These are phyloP conservation scores for Lucinisca nassula DNA, from an alignment of 2,888 invertebrate species.

Conservation along the genomic window DNA sequence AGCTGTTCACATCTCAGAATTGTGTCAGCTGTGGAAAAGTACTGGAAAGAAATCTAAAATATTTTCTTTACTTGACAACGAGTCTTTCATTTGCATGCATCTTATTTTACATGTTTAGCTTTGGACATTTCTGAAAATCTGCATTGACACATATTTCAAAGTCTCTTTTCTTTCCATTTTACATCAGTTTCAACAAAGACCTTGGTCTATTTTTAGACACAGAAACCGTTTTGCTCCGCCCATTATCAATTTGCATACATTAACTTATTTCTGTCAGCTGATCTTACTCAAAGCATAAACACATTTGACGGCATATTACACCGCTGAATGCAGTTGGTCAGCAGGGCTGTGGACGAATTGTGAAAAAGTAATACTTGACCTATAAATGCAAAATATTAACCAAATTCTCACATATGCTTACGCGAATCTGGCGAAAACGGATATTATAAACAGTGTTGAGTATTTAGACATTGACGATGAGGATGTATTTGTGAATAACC, in stretches of 20 bases:
- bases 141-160: too few relatives aligned
- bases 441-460: background rate
- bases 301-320: background rate
- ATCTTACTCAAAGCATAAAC: slow-evolving; percentile 11
- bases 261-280: slow-evolving; percentile 61
- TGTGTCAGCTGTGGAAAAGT: slow-evolving; percentile 8
- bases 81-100: too few relatives aligned
- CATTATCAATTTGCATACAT: slow-evolving; percentile 44
- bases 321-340: background rate
- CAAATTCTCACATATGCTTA: background rate
- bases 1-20: background rate
- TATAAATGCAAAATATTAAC: background rate
- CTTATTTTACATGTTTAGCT: too few relatives aligned
- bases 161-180: too few relatives aligned
- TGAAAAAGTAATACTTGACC: background rate
- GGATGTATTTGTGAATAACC: background rate
- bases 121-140: too few relatives aligned
- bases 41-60: background rate
- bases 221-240: slow-evolving; percentile 34
- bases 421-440: background rate
- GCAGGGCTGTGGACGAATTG: background rate
- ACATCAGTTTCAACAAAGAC: too few relatives aligned
- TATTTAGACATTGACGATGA: background rate
- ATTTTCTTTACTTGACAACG: too few relatives aligned
- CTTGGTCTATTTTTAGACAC: slow-evolving; percentile 33